A percentile compares a stretch with the other conserved stretches of the same genome.
These are phyloP conservation scores for Augiades crinisus DNA, from an alignment of 2,888 invertebrate genomes.

Conservation along the genomic window DNA sequence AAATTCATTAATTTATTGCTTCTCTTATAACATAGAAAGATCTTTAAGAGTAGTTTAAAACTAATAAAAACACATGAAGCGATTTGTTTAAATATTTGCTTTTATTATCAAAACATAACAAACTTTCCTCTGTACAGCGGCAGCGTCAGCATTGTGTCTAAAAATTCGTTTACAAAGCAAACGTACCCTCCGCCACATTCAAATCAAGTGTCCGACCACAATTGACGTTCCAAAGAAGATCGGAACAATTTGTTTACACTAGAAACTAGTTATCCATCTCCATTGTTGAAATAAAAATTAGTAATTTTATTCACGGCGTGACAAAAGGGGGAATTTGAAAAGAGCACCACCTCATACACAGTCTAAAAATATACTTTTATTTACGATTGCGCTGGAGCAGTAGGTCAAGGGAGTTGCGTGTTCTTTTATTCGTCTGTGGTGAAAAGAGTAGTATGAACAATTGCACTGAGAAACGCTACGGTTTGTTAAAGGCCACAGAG, in stretches of 20 bases:
- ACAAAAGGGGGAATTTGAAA: conserved; percentile 48
- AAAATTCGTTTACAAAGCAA: conserved; percentile 13
- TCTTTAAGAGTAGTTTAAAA: too few relatives aligned
- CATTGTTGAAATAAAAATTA: conserved; percentile 69
- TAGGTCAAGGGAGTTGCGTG: conserved; percentile 29
- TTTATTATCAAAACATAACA: too few relatives aligned
- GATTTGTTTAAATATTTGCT: too few relatives aligned
- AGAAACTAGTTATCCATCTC: conserved; percentile 66
- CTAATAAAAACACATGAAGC: too few relatives aligned
- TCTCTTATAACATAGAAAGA: too few relatives aligned
- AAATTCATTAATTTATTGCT: too few relatives aligned
- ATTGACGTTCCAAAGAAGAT: conserved; percentile 40
- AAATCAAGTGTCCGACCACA: conserved; percentile 25
- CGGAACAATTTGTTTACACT: conserved; percentile 75
- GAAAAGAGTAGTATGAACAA: conserved; percentile 10
- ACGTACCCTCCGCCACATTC: conserved; percentile 16
- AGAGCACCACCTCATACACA: conserved; percentile 28
- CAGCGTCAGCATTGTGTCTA: conserved; percentile 1
- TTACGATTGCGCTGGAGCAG: not conserved
- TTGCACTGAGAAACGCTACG: not conserved
- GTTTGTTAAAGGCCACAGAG: conserved; percentile 37
- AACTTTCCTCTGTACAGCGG: not conserved
- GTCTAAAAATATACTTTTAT: conserved; percentile 2
- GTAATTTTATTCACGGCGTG: conserved; percentile 54
- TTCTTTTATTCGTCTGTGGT: conserved; percentile 30